Conservation (phyloP, 2,113 vertebrate species). For the Ailurus styani region DNA sequence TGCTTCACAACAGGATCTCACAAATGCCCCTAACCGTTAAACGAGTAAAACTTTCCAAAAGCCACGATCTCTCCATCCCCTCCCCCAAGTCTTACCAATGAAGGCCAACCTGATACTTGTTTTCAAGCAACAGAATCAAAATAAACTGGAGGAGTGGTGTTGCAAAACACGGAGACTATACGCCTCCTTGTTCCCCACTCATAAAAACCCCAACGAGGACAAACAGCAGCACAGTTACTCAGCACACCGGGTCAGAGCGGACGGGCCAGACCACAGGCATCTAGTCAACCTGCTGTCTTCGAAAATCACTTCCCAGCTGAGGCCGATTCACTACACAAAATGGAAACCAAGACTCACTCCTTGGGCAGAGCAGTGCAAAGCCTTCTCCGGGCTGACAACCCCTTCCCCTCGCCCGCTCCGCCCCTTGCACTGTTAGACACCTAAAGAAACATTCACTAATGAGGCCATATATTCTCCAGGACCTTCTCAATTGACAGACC, state of each 20-base stretch:
- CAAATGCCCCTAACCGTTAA: neutral
- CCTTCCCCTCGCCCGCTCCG: neutral
- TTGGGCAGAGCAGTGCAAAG: neutral
- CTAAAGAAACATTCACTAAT: neutral
- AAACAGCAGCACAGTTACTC: neutral
- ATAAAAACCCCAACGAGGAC: neutral
- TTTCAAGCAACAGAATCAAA: neutral
- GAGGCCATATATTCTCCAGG: neutral
- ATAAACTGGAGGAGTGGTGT: neutral
- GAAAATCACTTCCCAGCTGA: neutral
- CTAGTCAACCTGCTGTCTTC: neutral
- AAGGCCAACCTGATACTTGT: neutral
- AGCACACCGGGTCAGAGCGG: fast-evolving
- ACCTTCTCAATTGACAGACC: neutral
- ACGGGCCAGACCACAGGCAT: neutral
- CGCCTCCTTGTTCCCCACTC: neutral
- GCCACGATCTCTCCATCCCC: neutral
- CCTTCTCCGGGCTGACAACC: neutral
- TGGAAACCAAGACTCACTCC: neutral
- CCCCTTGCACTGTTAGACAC: neutral
- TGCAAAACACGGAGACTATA: neutral
- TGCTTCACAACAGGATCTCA: neutral
- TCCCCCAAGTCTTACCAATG: neutral
- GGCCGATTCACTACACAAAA: neutral
- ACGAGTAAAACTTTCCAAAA: neutral